Percentiles rank a stretch among this genome's conserved stretches.
phyloP scores from a whole-genome alignment of 2,113 vertebrate genomes.

The Fulica atra region DNA sequence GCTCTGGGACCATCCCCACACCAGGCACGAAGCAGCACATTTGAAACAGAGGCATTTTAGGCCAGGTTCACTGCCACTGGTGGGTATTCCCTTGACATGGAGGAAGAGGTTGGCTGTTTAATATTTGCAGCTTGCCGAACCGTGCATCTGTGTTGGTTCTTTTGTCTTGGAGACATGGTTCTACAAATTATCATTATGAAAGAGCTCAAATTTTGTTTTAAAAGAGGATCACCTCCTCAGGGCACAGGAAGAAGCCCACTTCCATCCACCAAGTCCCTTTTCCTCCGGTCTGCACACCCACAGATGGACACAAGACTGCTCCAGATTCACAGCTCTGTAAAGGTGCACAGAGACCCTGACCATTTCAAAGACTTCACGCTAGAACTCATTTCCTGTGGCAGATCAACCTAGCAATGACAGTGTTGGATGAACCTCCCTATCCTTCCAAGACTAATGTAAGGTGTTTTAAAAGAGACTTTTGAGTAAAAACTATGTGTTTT shows the following conservation, averaged over 20 bases:
- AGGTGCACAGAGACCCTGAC: background rate
- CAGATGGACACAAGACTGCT: background rate
- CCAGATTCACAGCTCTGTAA: background rate
- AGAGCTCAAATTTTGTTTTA: background rate
- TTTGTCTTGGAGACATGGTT: slow-evolving; percentile 53
- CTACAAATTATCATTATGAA: background rate
- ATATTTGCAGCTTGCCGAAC: slow-evolving; percentile 10
- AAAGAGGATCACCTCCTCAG: background rate
- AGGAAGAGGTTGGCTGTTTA: slow-evolving; percentile 1
- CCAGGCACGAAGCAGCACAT: background rate
- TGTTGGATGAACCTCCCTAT: background rate
- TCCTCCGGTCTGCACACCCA: background rate
- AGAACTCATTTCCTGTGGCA: background rate
- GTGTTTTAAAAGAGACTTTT: background rate
- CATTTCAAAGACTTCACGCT: background rate
- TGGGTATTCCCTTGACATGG: slow-evolving; percentile 7
- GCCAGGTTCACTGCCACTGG: background rate
- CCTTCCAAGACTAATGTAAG: background rate
- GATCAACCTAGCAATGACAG: background rate
- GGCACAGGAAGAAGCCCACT: background rate
- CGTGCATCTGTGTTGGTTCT: slow-evolving; percentile 51
- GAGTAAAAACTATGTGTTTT: background rate
- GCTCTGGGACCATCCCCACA: slow-evolving; percentile 14
- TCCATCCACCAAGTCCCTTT: background rate
- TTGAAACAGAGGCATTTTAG: background rate